Evolutionary conservation across 2,797 vertebrate species (phyloP).

Genomic region (Danio aesculapii): DNA sequence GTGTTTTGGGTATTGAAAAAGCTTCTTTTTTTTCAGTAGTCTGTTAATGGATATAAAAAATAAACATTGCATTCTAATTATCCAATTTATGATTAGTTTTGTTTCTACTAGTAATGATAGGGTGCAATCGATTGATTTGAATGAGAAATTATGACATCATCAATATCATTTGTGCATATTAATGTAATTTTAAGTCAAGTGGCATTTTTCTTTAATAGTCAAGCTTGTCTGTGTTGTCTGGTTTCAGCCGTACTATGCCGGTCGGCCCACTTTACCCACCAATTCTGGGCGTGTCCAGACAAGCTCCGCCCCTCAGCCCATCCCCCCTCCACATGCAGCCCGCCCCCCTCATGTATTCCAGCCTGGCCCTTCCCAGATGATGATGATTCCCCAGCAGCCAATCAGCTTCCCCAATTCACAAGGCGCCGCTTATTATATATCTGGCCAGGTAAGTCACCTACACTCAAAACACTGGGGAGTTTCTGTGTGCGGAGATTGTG

Average conservation of each 20-base stretch:
- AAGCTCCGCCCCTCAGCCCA: constrained; percentile 86
- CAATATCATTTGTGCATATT: no score
- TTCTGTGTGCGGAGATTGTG: no score
- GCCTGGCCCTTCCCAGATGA: constrained; percentile 89
- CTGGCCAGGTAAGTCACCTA: constrained; percentile 86
- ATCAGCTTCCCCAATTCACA: constrained; percentile 90
- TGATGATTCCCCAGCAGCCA: constrained; percentile 94
- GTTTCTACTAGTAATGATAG: no score
- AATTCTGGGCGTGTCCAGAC: constrained; percentile 85
- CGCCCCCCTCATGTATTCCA: constrained; percentile 90
- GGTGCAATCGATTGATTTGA: no score
- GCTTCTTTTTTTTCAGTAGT: no score
- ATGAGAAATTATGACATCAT: no score
- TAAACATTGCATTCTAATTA: no score
- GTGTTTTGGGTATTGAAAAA: no score
- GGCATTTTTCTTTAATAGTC: neutral
- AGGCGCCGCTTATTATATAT: constrained; percentile 91
- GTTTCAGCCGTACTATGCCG: constrained; percentile 89
- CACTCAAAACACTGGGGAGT: no score
- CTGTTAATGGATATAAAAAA: no score
- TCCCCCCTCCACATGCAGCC: constrained; percentile 86
- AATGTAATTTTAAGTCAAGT: no score
- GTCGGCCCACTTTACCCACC: constrained; percentile 87
- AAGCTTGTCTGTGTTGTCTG: constrained; percentile 17
- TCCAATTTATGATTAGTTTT: no score